Evolutionary conservation across 2,797 vertebrate genomes (phyloP).

Genomic region (Cygnus olor): DNA sequence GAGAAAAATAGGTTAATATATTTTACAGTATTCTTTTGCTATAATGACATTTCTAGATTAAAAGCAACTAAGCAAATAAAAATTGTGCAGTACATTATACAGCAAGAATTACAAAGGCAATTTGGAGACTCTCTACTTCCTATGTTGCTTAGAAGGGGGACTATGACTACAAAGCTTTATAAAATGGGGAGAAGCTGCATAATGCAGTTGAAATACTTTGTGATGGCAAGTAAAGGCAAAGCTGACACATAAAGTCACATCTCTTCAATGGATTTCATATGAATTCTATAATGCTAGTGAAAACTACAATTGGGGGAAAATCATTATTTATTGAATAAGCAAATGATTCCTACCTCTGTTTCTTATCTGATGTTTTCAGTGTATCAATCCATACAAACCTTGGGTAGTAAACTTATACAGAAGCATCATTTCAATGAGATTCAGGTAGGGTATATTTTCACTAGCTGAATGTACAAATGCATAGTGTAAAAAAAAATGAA

Average conservation of each 20-base stretch:
- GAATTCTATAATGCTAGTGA: not conserved
- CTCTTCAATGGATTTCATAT: not conserved
- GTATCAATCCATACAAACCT: not conserved
- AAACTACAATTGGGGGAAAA: not conserved
- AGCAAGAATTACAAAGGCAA: not conserved
- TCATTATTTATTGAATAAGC: not conserved
- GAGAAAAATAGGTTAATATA: not conserved
- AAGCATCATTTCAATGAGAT: not conserved
- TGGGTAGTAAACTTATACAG: not conserved
- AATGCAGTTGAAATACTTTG: constrained; percentile 7
- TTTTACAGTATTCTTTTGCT: not conserved
- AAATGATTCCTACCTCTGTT: not conserved
- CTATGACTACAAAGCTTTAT: not conserved
- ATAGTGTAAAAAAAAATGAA: not conserved
- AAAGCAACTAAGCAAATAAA: not conserved
- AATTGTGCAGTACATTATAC: not conserved
- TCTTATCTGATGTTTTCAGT: not conserved
- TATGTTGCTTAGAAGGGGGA: not conserved
- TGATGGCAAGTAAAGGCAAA: constrained; percentile 28
- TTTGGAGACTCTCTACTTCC: not conserved
- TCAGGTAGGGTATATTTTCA: not conserved
- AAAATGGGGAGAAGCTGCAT: not conserved
- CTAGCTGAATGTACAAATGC: not conserved
- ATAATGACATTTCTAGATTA: not conserved
- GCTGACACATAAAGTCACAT: constrained; percentile 36